Conservation (phyloP, 2,113 vertebrate species). For the Tamias sibiricus region DNA sequence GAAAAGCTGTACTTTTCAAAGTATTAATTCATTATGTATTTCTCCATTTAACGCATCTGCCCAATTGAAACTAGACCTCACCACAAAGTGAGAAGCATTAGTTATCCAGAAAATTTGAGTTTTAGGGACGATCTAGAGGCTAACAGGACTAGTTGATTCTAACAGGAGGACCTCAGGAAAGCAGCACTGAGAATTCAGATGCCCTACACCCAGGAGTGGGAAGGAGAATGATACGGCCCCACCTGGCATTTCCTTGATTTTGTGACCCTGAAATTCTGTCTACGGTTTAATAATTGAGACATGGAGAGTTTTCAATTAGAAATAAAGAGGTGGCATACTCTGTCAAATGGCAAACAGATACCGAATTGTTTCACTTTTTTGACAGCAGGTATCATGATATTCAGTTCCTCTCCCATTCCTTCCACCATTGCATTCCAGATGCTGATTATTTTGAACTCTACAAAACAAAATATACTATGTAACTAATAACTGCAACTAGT, state of each 20-base stretch:
- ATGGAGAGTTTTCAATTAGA: neutral
- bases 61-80: neutral
- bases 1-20: neutral
- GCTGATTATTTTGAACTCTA: constrained; percentile 11
- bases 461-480: neutral
- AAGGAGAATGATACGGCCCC: neutral
- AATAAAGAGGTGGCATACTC: neutral
- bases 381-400: neutral
- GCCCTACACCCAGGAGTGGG: neutral
- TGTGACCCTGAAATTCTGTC: neutral
- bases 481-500: neutral
- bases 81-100: neutral
- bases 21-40: neutral
- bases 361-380: neutral
- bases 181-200: neutral
- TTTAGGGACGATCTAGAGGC: neutral
- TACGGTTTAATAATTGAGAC: neutral
- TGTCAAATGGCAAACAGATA: neutral
- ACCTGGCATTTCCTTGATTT: constrained; percentile 36
- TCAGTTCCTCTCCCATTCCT: neutral
- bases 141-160: neutral
- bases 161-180: neutral
- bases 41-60: neutral
- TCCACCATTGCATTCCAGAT: neutral
- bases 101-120: neutral